phyloP scores from a whole-genome alignment of 2,888 invertebrate genomes.

The Xestia rhomboidea region DNA sequence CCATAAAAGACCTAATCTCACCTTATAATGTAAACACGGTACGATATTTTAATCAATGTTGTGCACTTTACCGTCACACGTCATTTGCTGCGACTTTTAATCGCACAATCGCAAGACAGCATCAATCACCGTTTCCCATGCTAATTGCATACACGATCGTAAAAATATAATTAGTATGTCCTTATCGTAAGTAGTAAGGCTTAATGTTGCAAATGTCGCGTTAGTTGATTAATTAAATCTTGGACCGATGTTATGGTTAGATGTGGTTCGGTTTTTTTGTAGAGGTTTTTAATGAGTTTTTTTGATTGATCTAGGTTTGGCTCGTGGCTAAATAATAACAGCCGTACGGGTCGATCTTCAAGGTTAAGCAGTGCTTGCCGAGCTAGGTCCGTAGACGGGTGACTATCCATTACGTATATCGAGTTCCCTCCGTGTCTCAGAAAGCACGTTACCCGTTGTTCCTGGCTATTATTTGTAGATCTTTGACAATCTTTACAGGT shows the following conservation, averaged over 20 bases:
- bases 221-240: constrained; percentile 78
- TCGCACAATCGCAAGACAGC: constrained; percentile 58
- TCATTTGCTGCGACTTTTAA: constrained; percentile 78
- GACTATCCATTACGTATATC: too few species aligned
- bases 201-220: constrained; percentile 82
- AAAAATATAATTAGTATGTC: constrained; percentile 84
- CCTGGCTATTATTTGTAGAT: neutral
- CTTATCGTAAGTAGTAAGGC: constrained; percentile 79
- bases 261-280: constrained; percentile 13
- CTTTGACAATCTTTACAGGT: neutral
- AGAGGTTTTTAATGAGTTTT: neutral
- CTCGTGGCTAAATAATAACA: neutral
- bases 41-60: constrained; percentile 76
- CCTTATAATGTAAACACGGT: constrained; percentile 46
- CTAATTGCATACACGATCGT: constrained; percentile 86
- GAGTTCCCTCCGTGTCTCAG: neutral
- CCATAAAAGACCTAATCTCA: constrained; percentile 43
- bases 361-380: neutral
- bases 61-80: constrained; percentile 74
- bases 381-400: neutral
- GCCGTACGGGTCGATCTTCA: neutral
- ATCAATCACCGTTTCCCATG: constrained; percentile 75
- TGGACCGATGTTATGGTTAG: constrained; percentile 42
- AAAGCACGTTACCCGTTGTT: neutral
- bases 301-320: neutral